phyloP scores from a whole-genome alignment of 2,888 invertebrate genomes.

The Nomada lathburiana region DNA sequence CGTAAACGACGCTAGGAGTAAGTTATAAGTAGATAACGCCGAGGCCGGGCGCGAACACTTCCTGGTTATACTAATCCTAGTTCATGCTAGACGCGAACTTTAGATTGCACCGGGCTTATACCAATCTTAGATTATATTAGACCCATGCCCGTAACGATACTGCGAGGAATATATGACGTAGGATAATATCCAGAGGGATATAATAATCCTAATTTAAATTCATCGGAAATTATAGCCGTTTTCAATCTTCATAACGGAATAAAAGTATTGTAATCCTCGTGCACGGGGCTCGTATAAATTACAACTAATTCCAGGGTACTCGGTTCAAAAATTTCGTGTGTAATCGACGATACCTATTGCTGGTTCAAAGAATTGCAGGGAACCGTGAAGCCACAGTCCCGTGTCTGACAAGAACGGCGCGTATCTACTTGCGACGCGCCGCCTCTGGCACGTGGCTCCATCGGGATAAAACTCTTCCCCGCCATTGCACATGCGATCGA shows the following conservation, averaged over 20 bases:
- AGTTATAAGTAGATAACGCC: constrained; percentile 50
- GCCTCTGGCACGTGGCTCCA: no score
- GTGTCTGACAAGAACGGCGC: not conserved
- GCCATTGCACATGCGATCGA: no score
- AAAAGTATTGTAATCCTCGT: no score
- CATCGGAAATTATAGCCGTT: not conserved
- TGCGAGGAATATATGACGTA: not conserved
- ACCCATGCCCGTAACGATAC: not conserved
- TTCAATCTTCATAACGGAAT: not conserved
- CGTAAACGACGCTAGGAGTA: constrained; percentile 41
- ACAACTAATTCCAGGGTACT: not conserved
- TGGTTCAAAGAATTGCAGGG: not conserved
- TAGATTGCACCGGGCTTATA: constrained; percentile 15
- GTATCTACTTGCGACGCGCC: not conserved
- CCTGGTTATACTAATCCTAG: constrained; percentile 55
- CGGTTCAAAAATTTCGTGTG: not conserved
- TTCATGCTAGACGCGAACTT: constrained; percentile 17
- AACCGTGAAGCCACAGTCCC: not conserved
- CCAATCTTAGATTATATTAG: constrained; percentile 21
- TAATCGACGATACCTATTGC: not conserved
- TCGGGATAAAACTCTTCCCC: no score
- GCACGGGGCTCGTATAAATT: not conserved
- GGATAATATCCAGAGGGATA: not conserved
- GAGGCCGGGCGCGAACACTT: constrained; percentile 27
- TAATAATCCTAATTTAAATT: not conserved